Evolutionary conservation across 2,113 vertebrate species (phyloP).

Genomic region (Thunnus maccoyii): DNA sequence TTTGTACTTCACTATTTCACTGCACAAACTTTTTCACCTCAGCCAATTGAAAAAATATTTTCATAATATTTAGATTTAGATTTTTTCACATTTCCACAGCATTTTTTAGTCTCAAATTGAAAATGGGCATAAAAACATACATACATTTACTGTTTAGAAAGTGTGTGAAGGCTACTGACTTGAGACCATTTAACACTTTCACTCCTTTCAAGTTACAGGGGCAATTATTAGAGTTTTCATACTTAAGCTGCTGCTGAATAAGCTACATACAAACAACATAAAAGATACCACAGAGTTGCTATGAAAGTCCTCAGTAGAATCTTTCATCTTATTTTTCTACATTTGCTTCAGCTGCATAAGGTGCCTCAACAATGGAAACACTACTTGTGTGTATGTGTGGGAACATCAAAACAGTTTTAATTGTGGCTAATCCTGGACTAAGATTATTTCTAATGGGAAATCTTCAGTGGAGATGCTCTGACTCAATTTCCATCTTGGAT

Average conservation of each 20-base stretch:
- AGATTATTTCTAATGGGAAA: constrained; percentile 75
- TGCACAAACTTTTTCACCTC: too few relatives aligned
- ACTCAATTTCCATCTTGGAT: constrained; percentile 71
- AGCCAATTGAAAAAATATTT: too few relatives aligned
- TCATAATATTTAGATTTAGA: too few relatives aligned
- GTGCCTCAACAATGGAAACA: constrained; percentile 23
- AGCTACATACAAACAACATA: neutral
- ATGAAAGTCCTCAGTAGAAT: neutral
- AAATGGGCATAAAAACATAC: too few relatives aligned
- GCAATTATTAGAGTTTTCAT: neutral
- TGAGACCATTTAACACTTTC: neutral
- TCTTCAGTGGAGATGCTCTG: constrained; percentile 56
- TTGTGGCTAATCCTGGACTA: constrained; percentile 71
- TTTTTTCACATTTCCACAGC: too few relatives aligned
- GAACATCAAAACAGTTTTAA: constrained; percentile 72
- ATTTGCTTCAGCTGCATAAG: constrained; percentile 3
- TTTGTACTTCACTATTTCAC: too few relatives aligned
- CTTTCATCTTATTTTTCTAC: neutral
- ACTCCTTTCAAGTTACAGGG: neutral
- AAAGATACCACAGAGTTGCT: neutral
- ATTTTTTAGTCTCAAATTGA: too few relatives aligned
- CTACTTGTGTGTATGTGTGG: constrained; percentile 21
- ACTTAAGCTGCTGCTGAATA: neutral
- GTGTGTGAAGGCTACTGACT: neutral
- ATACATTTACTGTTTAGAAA: too few relatives aligned